Evolutionary conservation across 2,113 vertebrate genomes (phyloP), one percentile per base, ranked within the genome.

Genomic region (Engraulis encrasicolus): DNA sequence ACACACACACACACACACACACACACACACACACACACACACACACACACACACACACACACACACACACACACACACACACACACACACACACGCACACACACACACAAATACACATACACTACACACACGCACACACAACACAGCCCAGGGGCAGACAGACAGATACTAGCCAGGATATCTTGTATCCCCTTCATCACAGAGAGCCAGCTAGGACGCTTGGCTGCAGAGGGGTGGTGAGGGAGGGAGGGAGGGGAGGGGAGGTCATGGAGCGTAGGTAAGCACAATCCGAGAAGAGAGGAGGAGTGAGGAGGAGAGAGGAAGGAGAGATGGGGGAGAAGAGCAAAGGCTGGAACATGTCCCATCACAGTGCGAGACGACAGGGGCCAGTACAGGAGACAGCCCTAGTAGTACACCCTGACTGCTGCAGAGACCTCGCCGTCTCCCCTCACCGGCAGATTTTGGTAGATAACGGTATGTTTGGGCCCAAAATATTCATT

Each of bases 21-120:
- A 89, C 86, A n/a, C n/a, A n/a, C n/a, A n/a, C n/a, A n/a, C n/a
- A n/a, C 91, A 94, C 93, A 87, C 85, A 82, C 85, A 86, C 84
- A 82, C 86, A 86, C 89, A 89, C 80, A 83, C 82, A 90, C 90
- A 92, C 91, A 92, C 90, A 91, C n/a, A 93, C 92, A 89, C 86
- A 45, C 40, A 45, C 40, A 45, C 40, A 45, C 40, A 45, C 40
- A 5, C 40, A 86, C 83, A 82, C 86, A 86, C 89, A 89, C 80
- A 84, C 82, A 90, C 90, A 92, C 91, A 92, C 90, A 91, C 91
- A 93, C 91, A 89, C 86, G 87, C 91, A 94, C 93, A 87, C 85
- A 82, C 85, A 86, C 84, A 82, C 86, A 86, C 89, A 89, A 79
- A 83, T 81, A 90, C 90, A 92, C 91, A 92, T n/a, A n/a, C 90